These are phyloP conservation scores for Platyscapa corneri DNA, from an alignment of 1,140 invertebrate genomes.

Conservation along the genomic window DNA sequence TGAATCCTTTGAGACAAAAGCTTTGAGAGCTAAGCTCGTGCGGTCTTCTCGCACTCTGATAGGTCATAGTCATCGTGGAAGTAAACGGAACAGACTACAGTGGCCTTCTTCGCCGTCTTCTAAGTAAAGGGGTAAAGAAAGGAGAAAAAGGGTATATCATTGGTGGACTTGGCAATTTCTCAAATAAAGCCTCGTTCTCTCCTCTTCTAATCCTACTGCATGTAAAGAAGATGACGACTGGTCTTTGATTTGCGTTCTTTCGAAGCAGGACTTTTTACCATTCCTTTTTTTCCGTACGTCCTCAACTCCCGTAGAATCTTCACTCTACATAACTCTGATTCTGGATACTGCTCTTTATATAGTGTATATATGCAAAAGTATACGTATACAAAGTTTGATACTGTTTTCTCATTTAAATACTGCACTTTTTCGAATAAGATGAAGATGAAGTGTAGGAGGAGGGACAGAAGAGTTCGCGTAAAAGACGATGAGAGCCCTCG, in stretches of 20 bases:
- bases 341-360: not conserved
- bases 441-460: constrained; percentile 41
- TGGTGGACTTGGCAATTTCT: constrained; percentile 46
- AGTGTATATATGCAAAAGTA: not conserved
- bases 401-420: constrained; percentile 44
- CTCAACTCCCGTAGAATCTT: not conserved
- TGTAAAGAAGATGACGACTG: constrained; percentile 67
- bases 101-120: constrained; percentile 25
- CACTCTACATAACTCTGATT: not conserved
- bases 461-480: constrained; percentile 27
- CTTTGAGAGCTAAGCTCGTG: constrained; percentile 46
- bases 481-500: constrained; percentile 56
- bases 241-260: constrained; percentile 62
- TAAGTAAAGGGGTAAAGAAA: constrained; percentile 59
- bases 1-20: constrained; percentile 70
- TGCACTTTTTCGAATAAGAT: constrained; percentile 52
- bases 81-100: constrained; percentile 41
- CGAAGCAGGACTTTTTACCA: constrained; percentile 24
- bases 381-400: not conserved
- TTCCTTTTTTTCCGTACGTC: not conserved
- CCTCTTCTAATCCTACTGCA: constrained; percentile 48
- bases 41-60: constrained; percentile 7
- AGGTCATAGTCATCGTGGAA: constrained; percentile 3
- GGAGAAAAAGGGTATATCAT: constrained; percentile 56
- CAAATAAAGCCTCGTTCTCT: not conserved